Percentiles rank a stretch among this genome's conserved stretches.
These are phyloP conservation scores for Myopa tessellatipennis DNA, from an alignment of 2,888 invertebrate genomes.

Conservation along the genomic window DNA sequence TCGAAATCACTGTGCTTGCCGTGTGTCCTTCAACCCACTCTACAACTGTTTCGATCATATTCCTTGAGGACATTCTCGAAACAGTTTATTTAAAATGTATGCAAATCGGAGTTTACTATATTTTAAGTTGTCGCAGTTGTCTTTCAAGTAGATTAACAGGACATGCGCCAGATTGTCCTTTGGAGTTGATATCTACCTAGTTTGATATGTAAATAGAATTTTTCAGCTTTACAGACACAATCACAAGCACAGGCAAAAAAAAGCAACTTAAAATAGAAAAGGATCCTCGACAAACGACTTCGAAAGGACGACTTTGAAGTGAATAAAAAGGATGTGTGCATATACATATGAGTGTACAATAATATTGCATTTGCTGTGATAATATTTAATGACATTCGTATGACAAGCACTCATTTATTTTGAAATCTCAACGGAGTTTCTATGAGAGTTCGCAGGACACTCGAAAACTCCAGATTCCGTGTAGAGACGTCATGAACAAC, in stretches of 20 bases:
- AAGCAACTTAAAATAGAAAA: not conserved
- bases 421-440: not conserved
- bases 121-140: not conserved
- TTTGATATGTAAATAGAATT: slow-evolving; percentile 32
- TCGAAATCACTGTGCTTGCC: too few relatives aligned
- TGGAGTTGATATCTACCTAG: slow-evolving; percentile 7
- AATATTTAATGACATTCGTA: not conserved
- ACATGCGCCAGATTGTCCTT: slow-evolving; percentile 16
- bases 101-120: slow-evolving; percentile 26
- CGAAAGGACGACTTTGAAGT: too few relatives aligned
- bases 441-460: not conserved
- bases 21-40: too few relatives aligned
- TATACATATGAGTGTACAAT: not conserved
- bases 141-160: not conserved
- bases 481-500: too few relatives aligned
- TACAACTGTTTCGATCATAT: not conserved
- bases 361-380: not conserved
- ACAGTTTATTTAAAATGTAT: slow-evolving; percentile 35
- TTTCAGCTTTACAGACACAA: not conserved
- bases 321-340: too few relatives aligned
- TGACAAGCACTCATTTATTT: not conserved
- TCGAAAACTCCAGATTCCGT: not conserved
- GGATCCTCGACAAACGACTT: not conserved
- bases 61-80: slow-evolving; percentile 31
- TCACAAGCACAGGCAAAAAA: not conserved